Conservation (phyloP, 1,140 invertebrate species). For the Gonatopus flavifemur region DNA sequence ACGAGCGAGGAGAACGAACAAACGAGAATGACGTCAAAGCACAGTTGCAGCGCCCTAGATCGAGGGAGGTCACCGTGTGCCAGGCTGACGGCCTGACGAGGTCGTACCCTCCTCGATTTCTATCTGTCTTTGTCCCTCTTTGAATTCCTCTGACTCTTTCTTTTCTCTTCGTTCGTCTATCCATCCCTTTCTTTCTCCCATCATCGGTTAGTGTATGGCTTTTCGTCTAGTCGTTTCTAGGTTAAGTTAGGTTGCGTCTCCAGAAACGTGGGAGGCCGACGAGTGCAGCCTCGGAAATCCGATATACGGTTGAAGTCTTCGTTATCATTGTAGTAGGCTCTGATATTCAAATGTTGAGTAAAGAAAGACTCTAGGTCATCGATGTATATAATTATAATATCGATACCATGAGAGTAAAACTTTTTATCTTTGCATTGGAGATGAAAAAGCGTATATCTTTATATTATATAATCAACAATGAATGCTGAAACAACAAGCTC, state of each 20-base stretch:
- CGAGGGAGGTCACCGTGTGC: constrained; percentile 57
- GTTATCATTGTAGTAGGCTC: no score
- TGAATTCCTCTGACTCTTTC: no score
- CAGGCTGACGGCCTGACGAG: constrained; percentile 58
- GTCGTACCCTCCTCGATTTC: constrained; percentile 52
- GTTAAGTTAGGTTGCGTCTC: constrained; percentile 43
- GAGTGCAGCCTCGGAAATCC: constrained; percentile 33
- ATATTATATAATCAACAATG: no score
- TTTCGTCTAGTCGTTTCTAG: constrained; percentile 51
- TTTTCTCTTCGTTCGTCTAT: no score
- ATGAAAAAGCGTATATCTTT: no score
- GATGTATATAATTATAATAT: no score
- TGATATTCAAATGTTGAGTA: no score
- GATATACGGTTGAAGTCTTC: constrained; percentile 16
- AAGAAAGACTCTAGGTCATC: constrained; percentile 27
- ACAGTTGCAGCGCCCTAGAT: constrained; percentile 60
- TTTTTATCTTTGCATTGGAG: no score
- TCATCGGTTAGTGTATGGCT: constrained; percentile 30
- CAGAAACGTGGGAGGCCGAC: constrained; percentile 33
- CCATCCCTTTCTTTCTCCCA: neutral
- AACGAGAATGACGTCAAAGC: constrained; percentile 54
- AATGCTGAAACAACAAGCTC: no score
- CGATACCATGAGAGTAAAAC: no score
- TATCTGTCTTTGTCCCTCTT: no score
- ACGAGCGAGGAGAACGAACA: constrained; percentile 27